Conservation (phyloP, 2,797 vertebrate genomes). For the Pachyuromys duprasi region DNA sequence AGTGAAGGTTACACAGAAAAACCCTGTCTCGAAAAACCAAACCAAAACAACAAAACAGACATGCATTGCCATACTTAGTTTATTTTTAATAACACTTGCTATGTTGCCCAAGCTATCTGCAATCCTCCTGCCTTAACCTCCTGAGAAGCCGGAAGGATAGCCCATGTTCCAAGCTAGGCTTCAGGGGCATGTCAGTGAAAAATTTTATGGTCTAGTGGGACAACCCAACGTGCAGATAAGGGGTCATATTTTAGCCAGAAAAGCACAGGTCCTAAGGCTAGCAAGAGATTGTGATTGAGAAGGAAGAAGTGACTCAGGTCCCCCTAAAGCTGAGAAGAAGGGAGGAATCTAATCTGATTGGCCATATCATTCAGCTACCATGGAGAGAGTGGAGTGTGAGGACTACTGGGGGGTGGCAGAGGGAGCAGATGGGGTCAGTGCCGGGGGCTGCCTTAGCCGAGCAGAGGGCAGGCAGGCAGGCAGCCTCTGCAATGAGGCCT, state of each 20-base stretch:
- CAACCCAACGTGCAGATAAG: accelerated
- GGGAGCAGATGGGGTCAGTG: not conserved
- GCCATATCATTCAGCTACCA: too few species aligned
- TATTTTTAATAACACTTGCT: not conserved
- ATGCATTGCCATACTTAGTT: not conserved
- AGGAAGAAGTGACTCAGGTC: too few species aligned
- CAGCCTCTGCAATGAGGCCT: not conserved
- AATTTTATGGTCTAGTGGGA: not conserved
- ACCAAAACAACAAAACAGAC: not conserved
- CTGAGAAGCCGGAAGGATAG: not conserved
- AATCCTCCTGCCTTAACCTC: not conserved
- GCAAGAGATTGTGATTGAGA: accelerated
- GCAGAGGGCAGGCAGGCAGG: accelerated
- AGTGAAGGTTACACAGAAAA: too few species aligned
- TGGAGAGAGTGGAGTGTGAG: not conserved
- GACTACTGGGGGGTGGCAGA: not conserved
- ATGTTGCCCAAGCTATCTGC: too few species aligned
- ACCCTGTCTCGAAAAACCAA: too few species aligned
- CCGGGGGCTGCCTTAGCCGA: not conserved
- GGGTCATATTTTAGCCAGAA: too few species aligned
- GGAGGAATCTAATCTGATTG: not conserved
- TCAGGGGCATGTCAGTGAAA: accelerated
- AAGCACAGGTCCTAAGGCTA: not conserved
- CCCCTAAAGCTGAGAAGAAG: not conserved
- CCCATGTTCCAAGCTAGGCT: too few species aligned